Percentiles rank a stretch among this genome's conserved stretches.
phyloP scores from a whole-genome alignment of 2,113 vertebrate genomes.

The Gopherus flavomarginatus region DNA sequence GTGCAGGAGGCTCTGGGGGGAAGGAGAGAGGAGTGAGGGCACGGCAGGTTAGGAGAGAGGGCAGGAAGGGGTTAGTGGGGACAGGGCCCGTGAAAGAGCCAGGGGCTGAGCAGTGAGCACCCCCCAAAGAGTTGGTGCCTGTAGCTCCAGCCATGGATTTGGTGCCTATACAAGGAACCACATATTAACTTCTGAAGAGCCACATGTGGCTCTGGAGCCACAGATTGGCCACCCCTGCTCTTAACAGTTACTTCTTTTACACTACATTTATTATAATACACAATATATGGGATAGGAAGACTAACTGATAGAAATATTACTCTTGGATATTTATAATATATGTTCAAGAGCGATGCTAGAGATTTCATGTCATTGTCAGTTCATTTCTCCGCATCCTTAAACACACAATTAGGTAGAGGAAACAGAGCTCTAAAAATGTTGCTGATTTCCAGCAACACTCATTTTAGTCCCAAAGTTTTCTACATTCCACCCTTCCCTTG shows the following conservation, averaged over 20 bases:
- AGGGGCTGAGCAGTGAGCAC: too few species aligned
- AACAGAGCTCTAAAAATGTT: background rate
- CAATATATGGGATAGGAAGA: accelerated
- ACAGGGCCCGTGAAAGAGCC: too few species aligned
- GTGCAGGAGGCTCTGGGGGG: too few species aligned
- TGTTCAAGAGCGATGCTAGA: background rate
- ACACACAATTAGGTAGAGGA: background rate
- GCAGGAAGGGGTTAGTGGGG: too few species aligned
- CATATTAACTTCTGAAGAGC: too few species aligned
- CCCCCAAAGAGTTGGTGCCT: too few species aligned
- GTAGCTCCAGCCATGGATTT: too few species aligned
- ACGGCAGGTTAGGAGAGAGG: too few species aligned
- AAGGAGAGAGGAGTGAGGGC: too few species aligned
- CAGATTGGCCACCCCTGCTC: too few species aligned
- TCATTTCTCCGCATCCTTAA: background rate
- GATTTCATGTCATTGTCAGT: background rate
- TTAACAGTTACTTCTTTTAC: background rate
- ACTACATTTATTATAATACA: background rate
- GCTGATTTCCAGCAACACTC: background rate
- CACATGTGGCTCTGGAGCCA: too few species aligned
- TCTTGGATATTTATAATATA: background rate
- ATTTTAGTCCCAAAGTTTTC: background rate
- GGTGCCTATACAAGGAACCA: too few species aligned
- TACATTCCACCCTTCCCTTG: background rate
- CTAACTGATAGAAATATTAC: background rate